Percentiles rank a stretch among this genome's conserved stretches.
phyloP scores from a whole-genome alignment of 2,113 vertebrate species.

The Haplotaxodon microlepis region DNA sequence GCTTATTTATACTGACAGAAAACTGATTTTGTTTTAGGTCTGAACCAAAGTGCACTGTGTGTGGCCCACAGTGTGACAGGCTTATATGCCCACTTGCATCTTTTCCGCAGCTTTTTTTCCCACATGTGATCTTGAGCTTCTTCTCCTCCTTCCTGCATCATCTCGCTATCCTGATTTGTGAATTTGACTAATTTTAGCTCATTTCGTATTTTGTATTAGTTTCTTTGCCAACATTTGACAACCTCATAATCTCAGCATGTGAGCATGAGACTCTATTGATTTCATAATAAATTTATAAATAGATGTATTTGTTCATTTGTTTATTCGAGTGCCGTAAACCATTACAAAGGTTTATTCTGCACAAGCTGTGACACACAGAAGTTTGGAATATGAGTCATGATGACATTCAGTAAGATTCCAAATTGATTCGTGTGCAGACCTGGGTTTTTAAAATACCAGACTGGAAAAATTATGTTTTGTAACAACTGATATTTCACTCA shows the following conservation, averaged over 20 bases:
- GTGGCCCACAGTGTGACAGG: neutral
- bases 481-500: neutral
- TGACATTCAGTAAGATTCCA: neutral
- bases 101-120: fast-evolving
- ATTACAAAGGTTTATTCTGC: neutral
- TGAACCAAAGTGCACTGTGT: neutral
- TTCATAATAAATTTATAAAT: neutral
- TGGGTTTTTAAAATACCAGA: neutral
- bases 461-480: neutral
- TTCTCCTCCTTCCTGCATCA: neutral
- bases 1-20: neutral
- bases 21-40: neutral
- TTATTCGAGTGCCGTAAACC: neutral
- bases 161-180: fast-evolving
- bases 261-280: neutral
- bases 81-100: neutral
- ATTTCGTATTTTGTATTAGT: fast-evolving
- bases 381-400: neutral
- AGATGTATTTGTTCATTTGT: fast-evolving
- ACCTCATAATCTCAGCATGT: neutral
- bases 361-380: fast-evolving
- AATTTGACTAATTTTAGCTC: neutral
- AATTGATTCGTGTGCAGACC: neutral
- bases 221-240: neutral
- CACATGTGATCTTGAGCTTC: neutral